Conservation (phyloP, 1,140 invertebrate species). For the Olivierus martensii region DNA sequence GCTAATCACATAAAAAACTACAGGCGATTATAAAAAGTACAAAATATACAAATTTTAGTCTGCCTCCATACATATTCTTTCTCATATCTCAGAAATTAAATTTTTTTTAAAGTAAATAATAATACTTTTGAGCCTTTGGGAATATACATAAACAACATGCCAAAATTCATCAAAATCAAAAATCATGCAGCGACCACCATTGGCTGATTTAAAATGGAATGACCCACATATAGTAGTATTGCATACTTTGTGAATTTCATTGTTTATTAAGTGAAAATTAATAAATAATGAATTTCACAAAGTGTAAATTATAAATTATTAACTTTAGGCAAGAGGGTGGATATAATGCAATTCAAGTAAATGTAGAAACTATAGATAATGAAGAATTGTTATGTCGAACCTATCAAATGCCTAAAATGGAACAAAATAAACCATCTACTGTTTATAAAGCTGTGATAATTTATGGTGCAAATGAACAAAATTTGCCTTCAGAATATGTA, state of each 20-base stretch:
- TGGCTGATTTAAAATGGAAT: too few species aligned
- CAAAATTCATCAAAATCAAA: too few species aligned
- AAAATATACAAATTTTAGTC: too few species aligned
- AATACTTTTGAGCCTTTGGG: too few species aligned
- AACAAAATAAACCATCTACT: background rate
- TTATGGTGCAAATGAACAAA: conserved; percentile 6
- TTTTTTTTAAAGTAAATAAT: too few species aligned
- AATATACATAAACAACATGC: too few species aligned
- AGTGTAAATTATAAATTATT: background rate
- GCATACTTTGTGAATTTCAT: background rate
- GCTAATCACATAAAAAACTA: too few species aligned
- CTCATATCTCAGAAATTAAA: too few species aligned
- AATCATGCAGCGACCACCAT: too few species aligned
- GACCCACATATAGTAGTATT: background rate
- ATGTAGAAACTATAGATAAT: background rate
- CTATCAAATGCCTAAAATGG: background rate
- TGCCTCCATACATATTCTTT: too few species aligned
- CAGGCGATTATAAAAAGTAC: too few species aligned
- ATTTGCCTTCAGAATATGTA: conserved; percentile 1
- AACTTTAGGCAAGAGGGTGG: conserved; percentile 7
- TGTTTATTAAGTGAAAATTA: background rate
- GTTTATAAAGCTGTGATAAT: conserved; percentile 10
- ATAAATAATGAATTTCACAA: background rate
- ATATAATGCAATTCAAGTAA: background rate
- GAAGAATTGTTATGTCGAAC: background rate